phyloP scores from a whole-genome alignment of 2,797 vertebrate genomes.

The Coilia nasus region DNA sequence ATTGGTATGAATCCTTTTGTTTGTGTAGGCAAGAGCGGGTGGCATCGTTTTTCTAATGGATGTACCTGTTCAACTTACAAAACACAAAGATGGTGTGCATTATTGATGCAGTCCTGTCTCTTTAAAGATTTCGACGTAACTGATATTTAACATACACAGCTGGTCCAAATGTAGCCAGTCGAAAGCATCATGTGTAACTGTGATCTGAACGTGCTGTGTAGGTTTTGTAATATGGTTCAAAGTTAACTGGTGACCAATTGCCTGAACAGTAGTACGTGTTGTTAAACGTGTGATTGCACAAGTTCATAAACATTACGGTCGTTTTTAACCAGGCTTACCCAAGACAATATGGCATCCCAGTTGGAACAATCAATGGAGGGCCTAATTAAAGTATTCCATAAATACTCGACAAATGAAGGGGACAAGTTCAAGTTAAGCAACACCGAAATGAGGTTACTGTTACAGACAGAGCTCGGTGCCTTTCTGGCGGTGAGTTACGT shows the following conservation, averaged over 20 bases:
- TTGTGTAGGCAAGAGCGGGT: background rate
- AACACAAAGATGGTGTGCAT: constrained; percentile 53
- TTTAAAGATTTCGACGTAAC: constrained; percentile 19
- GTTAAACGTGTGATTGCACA: background rate
- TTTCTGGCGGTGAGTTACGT: constrained; percentile 78
- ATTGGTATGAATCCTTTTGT: constrained; percentile 2
- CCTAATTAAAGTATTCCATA: constrained; percentile 86
- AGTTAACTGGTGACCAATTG: background rate
- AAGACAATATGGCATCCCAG: constrained; percentile 73
- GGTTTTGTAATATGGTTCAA: background rate
- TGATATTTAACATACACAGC: constrained; percentile 29
- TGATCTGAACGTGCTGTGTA: background rate
- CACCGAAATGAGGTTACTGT: constrained; percentile 84
- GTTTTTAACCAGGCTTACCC: background rate
- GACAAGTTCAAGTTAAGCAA: constrained; percentile 92
- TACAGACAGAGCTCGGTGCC: constrained; percentile 78
- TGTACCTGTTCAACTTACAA: background rate
- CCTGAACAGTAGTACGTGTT: background rate
- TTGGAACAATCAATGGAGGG: constrained; percentile 82
- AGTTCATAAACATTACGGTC: background rate
- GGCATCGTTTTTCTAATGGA: constrained; percentile 11
- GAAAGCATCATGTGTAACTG: background rate
- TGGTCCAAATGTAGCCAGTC: background rate
- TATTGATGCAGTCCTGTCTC: constrained; percentile 51
- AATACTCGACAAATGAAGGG: constrained; percentile 88